A percentile compares a stretch with the other conserved stretches of the same genome.
These are phyloP conservation scores for Leptarthrus brevirostris DNA, from an alignment of 2,888 invertebrate genomes.

Conservation along the genomic window DNA sequence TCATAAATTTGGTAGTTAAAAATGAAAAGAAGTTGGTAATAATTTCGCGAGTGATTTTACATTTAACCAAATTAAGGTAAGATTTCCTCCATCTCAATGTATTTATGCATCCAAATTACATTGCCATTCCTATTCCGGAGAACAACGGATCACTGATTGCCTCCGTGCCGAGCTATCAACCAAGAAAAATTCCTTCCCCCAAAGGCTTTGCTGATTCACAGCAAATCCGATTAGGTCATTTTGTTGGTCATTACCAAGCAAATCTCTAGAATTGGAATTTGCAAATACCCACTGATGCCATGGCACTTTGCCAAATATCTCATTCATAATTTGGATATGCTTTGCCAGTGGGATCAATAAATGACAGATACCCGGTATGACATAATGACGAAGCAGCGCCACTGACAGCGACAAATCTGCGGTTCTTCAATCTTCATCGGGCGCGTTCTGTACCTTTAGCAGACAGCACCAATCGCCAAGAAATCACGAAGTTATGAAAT, in stretches of 20 bases:
- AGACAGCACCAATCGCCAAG: conserved; percentile 1
- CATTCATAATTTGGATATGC: conserved; percentile 10
- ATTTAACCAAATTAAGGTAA: conserved; percentile 28
- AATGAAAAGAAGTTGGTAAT: background rate
- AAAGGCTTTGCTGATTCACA: conserved; percentile 16
- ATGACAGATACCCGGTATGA: background rate
- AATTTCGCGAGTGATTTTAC: background rate
- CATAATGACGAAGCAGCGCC: conserved; percentile 28
- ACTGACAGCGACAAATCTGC: conserved; percentile 16
- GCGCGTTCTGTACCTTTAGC: background rate
- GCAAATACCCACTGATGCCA: background rate
- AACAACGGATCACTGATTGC: conserved; percentile 2
- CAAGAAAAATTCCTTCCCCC: conserved; percentile 9
- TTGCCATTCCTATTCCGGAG: conserved; percentile 11
- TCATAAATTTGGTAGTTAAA: background rate
- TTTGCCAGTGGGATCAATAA: background rate
- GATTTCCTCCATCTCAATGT: conserved; percentile 32
- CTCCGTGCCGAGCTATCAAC: background rate
- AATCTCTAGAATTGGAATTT: background rate
- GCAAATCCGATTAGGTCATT: background rate
- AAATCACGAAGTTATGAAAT: conserved; percentile 31
- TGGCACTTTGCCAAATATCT: conserved; percentile 11
- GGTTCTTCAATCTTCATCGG: background rate
- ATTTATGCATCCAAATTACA: conserved; percentile 15
- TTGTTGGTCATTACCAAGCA: conserved; percentile 24